These are phyloP conservation scores for Lepidocolaptes lacrymiger DNA, from an alignment of 2,797 vertebrate genomes.

Conservation along the genomic window DNA sequence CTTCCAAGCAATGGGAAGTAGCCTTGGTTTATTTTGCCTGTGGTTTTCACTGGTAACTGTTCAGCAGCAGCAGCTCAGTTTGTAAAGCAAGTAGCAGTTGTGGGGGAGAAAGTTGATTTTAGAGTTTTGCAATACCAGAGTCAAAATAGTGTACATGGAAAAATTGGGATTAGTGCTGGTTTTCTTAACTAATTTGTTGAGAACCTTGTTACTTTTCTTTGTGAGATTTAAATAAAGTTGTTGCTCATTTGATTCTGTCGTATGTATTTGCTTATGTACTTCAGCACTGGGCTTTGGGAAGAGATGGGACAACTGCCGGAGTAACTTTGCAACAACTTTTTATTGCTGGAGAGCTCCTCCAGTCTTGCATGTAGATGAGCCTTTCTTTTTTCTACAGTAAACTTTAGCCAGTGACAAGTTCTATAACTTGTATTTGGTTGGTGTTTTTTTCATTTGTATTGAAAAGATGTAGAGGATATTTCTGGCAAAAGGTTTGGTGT, in stretches of 20 bases:
- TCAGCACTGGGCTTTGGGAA: neutral
- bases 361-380: accelerated
- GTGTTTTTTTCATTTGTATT: neutral
- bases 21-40: neutral
- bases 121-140: neutral
- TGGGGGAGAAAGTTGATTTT: neutral
- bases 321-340: neutral
- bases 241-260: neutral
- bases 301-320: accelerated
- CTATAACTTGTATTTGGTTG: neutral
- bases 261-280: neutral
- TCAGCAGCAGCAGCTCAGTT: neutral
- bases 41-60: neutral
- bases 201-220: neutral
- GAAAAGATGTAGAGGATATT: neutral
- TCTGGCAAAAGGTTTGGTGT: neutral
- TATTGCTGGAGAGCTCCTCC: neutral
- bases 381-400: neutral
- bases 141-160: neutral
- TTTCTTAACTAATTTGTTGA: neutral
- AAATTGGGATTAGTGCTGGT: neutral
- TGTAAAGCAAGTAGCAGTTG: neutral
- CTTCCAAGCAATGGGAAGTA: neutral
- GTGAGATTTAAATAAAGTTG: slow-evolving; percentile 51
- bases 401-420: accelerated